These are phyloP conservation scores for Lacerta viridis DNA, from an alignment of 2,797 vertebrate species.

Conservation along the genomic window DNA sequence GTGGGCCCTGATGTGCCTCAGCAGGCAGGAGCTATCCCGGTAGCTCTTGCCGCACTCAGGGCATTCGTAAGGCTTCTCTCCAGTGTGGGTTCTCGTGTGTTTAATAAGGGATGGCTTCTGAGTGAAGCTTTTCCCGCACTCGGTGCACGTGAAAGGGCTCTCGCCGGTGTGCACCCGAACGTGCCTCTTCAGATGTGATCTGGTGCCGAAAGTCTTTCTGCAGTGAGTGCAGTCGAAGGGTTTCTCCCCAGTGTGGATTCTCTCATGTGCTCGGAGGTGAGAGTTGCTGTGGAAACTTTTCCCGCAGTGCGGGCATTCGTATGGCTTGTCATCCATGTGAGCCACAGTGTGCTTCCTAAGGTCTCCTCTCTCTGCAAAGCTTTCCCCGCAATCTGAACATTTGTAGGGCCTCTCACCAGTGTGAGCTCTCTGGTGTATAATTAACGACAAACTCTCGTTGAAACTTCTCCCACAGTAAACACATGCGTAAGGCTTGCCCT, in stretches of 20 bases:
- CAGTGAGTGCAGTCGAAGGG: not conserved
- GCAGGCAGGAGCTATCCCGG: conserved; percentile 1
- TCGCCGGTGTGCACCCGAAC: not conserved
- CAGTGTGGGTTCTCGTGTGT: not conserved
- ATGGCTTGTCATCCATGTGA: not conserved
- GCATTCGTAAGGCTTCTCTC: not conserved
- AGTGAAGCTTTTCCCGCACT: conserved; percentile 7
- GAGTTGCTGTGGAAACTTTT: conserved; percentile 6
- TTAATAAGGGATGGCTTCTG: conserved; percentile 8
- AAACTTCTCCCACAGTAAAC: not conserved
- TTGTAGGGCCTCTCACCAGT: not conserved
- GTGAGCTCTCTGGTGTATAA: not conserved
- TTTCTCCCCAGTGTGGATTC: conserved; percentile 12
- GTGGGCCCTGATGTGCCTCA: conserved; percentile 2
- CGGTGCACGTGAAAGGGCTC: not conserved
- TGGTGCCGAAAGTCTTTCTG: not conserved
- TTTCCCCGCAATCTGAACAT: not conserved
- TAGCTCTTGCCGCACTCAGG: conserved; percentile 5
- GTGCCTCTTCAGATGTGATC: conserved; percentile 1
- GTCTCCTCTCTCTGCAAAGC: not conserved
- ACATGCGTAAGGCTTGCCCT: not conserved
- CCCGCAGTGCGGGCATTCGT: not conserved
- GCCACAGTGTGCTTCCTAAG: not conserved
- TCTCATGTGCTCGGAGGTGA: not conserved
- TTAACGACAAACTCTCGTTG: not conserved